These are phyloP conservation scores for Lepidocolaptes lacrymiger DNA, from an alignment of 2,797 vertebrate genomes.

Conservation along the genomic window DNA sequence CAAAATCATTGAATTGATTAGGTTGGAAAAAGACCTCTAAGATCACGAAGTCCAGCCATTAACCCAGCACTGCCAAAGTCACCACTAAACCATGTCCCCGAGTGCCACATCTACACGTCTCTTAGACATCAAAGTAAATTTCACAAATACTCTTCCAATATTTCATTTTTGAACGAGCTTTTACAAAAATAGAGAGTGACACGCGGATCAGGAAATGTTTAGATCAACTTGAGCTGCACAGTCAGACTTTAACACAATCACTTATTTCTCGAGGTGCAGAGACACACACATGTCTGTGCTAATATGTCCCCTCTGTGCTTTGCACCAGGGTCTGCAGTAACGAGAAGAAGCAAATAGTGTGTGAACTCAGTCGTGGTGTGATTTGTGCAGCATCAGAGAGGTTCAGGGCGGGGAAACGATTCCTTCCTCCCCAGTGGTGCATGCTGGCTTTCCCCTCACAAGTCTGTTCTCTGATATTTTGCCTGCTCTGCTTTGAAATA, in stretches of 20 bases:
- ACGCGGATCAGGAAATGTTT: background rate
- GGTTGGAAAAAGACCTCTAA: background rate
- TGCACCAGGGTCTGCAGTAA: background rate
- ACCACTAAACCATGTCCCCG: background rate
- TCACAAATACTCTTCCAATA: background rate
- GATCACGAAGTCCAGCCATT: background rate
- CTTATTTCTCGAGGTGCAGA: background rate
- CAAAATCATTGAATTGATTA: background rate
- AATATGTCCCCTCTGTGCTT: background rate
- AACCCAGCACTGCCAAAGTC: background rate
- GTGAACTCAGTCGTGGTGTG: background rate
- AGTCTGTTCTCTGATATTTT: constrained; percentile 40
- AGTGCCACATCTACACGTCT: background rate
- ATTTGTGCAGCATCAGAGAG: constrained; percentile 28
- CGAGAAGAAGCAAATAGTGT: background rate
- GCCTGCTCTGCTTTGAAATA: constrained; percentile 31
- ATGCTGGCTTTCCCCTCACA: constrained; percentile 6
- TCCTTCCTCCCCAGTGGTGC: background rate
- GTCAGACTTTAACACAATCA: background rate
- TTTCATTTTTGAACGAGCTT: background rate
- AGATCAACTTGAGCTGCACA: background rate
- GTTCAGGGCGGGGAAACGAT: constrained; percentile 15
- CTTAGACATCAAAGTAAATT: background rate
- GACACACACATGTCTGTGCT: background rate
- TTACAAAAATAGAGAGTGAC: background rate